Evolutionary conservation across 2,888 invertebrate species (phyloP), one percentile per base, ranked within the genome.

Genomic region (Strigamia maritima): DNA sequence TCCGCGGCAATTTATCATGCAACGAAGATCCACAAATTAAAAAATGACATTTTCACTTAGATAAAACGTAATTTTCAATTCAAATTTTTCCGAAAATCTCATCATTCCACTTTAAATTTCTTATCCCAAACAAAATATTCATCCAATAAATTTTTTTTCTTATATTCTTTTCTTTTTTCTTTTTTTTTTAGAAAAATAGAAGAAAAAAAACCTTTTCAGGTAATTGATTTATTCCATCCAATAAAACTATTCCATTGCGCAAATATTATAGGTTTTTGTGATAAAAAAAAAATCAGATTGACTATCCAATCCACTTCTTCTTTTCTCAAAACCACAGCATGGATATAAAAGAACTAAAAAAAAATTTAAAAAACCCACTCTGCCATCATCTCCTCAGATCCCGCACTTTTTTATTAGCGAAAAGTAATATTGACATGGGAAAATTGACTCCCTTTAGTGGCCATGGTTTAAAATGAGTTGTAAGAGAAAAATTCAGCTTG

Each of bases 161-260:
- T n/a, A n/a, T n/a, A n/a, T n/a, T n/a, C n/a, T n/a, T n/a, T n/a
- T n/a, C n/a, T n/a, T n/a, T n/a, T n/a, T n/a, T n/a, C n/a, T n/a
- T n/a, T 54, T 54, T 54, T 54, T 54, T 54, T 54, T 54, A 7
- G n/a, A 54, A 19, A 54, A 10, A 10, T 7, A 65, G 22, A 19
- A 65, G 19, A 24, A 65, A 24, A 65, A 65, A 8, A 24, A 12
- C 19, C 70, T 70, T 70, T 70, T 28, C 10, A 70, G 70, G 70
- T 70, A 26, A 70, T 70, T 70, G 70, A 70, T 70, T 70, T 24
- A 70, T 12, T 70, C 70, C 28, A 70, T 70, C 26, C n/a, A n/a
- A n/a, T n/a, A n/a, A 28, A n/a, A 65, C n/a, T 24, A 70, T 70
- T 70, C 28, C 28, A 28, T 3, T 28, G 70, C 70, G 2, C 70